Percentiles rank a stretch among this genome's conserved stretches.
Conservation (phyloP, 2,797 vertebrate species). For the Girardinus metallicus region DNA sequence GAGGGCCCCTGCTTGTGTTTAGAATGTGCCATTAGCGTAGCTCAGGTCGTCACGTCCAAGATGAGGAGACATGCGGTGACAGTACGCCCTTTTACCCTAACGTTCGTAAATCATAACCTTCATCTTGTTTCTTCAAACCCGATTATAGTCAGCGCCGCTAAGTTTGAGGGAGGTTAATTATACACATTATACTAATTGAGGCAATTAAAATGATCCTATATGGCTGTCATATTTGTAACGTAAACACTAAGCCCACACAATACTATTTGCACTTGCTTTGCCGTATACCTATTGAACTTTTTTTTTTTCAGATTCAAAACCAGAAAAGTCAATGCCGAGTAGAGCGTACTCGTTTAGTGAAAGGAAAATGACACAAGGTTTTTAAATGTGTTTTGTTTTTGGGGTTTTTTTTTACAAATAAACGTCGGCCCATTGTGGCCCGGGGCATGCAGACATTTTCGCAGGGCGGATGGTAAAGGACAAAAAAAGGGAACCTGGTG, state of each 20-base stretch:
- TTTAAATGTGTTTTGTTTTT: neutral
- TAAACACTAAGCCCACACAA: constrained; percentile 36
- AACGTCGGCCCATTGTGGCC: neutral
- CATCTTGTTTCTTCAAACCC: constrained; percentile 42
- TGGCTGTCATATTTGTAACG: constrained; percentile 39
- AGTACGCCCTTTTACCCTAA: constrained; percentile 26
- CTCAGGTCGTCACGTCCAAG: constrained; percentile 39
- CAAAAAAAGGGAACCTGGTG: no score
- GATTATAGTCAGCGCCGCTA: constrained; percentile 55
- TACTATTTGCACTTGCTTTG: neutral
- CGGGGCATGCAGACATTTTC: no score
- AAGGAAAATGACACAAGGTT: neutral
- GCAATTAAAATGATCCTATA: constrained; percentile 49
- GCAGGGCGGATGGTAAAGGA: no score
- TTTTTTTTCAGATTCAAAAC: neutral
- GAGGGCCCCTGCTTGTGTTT: constrained; percentile 25
- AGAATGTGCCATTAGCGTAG: constrained; percentile 23
- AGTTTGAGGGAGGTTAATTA: constrained; percentile 48
- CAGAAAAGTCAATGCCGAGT: neutral
- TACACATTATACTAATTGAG: constrained; percentile 56
- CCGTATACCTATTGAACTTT: neutral
- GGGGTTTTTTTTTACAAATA: neutral
- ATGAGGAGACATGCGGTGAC: constrained; percentile 31
- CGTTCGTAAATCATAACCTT: constrained; percentile 63
- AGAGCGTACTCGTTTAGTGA: neutral